Percentiles rank a stretch among this genome's conserved stretches.
phyloP scores from a whole-genome alignment of 2,113 vertebrate species.

The Alethe diademata region DNA sequence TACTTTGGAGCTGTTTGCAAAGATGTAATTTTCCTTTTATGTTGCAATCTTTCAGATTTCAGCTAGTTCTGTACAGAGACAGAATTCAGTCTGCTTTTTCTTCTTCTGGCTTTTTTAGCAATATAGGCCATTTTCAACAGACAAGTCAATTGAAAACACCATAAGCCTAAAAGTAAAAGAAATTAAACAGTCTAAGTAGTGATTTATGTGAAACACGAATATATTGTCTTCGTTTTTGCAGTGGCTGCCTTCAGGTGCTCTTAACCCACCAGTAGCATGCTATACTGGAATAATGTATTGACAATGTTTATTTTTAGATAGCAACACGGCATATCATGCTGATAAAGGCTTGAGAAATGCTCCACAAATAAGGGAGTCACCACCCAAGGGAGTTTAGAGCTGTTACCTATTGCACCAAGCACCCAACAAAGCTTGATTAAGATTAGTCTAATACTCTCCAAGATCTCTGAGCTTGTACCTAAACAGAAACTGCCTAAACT shows the following conservation, averaged over 20 bases:
- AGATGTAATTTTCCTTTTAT: conserved; percentile 76
- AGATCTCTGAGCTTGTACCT: background rate
- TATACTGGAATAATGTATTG: background rate
- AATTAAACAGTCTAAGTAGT: background rate
- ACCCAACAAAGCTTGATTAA: background rate
- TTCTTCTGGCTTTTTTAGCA: conserved; percentile 74
- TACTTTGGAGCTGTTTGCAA: conserved; percentile 82
- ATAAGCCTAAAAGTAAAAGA: conserved; percentile 66
- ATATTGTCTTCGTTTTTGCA: background rate
- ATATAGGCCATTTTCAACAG: conserved; percentile 74
- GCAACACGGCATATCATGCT: background rate
- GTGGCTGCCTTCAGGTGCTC: background rate
- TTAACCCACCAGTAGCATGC: background rate
- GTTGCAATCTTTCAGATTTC: conserved; percentile 78
- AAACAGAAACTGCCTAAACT: background rate
- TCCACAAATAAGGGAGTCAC: background rate
- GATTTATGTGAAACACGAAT: background rate
- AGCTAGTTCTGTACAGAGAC: conserved; percentile 78
- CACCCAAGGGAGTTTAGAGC: background rate
- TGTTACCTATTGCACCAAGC: background rate
- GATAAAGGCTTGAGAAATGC: background rate
- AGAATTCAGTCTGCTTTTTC: conserved; percentile 76
- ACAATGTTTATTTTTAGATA: background rate
- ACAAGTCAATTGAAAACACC: conserved; percentile 74
- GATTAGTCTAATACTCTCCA: background rate